Conservation (phyloP, 2,888 invertebrate species). For the Synergus japonicus region DNA sequence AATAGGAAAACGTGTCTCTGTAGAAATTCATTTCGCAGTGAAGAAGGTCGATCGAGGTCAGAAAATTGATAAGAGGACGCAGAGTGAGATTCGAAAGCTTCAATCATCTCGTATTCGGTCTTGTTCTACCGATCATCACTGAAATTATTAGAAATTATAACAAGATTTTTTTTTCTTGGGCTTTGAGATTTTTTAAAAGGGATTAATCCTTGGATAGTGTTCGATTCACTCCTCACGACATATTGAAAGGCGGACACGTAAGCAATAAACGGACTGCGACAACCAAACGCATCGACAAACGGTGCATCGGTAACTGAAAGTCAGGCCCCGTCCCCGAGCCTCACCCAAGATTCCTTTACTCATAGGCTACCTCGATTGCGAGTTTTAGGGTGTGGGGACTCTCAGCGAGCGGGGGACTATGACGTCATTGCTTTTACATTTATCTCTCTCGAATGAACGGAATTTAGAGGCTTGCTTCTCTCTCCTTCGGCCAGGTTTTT, state of each 20-base stretch:
- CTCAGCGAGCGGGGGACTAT: slow-evolving; percentile 30
- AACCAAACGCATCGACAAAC: slow-evolving; percentile 37
- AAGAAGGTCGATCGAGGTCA: slow-evolving; percentile 35
- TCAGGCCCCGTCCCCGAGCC: slow-evolving; percentile 38
- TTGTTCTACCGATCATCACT: background rate
- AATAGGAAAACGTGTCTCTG: slow-evolving; percentile 19
- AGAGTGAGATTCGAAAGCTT: slow-evolving; percentile 27
- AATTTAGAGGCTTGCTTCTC: background rate
- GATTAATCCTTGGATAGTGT: background rate
- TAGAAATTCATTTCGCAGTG: slow-evolving; percentile 21
- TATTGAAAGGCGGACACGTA: slow-evolving; percentile 36
- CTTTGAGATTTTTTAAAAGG: background rate
- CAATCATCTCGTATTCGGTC: slow-evolving; percentile 26
- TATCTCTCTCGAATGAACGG: slow-evolving; percentile 3
- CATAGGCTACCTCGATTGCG: slow-evolving; percentile 38
- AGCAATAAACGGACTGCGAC: slow-evolving; percentile 2
- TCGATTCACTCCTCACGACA: slow-evolving; percentile 33
- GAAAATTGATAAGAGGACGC: slow-evolving; percentile 28
- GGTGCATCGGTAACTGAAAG: slow-evolving; percentile 43
- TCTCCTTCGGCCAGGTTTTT: background rate
- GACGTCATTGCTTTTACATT: slow-evolving; percentile 36
- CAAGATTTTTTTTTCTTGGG: background rate
- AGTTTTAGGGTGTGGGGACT: slow-evolving; percentile 39
- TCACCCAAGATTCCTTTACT: slow-evolving; percentile 41
- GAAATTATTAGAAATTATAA: background rate